These are phyloP conservation scores for Anas platyrhynchos DNA, from an alignment of 2,113 vertebrate species.

Conservation along the genomic window DNA sequence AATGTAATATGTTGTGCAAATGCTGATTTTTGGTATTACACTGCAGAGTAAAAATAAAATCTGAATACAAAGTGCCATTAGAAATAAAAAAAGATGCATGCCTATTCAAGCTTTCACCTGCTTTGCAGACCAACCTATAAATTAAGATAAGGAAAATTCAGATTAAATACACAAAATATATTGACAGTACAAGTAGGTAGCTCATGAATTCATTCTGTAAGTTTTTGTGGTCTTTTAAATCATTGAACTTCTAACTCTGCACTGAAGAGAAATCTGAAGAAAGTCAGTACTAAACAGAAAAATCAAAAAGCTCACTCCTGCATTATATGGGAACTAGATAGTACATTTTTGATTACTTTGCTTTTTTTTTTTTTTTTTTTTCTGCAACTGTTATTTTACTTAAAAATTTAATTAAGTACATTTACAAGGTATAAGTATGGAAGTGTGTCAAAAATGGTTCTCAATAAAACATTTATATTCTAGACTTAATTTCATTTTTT, in stretches of 20 bases:
- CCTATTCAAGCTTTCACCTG: not conserved
- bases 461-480: not conserved
- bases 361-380: not conserved
- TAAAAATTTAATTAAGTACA: not conserved
- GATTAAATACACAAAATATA: not conserved
- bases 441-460: not conserved
- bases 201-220: not conserved
- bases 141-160: not conserved
- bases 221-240: not conserved
- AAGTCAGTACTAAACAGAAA: not conserved
- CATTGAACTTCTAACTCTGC: not conserved
- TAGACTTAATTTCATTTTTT: not conserved
- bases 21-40: not conserved
- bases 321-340: not conserved
- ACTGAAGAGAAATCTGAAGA: not conserved
- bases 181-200: not conserved
- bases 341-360: not conserved
- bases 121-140: not conserved
- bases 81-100: not conserved
- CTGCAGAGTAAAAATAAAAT: not conserved
- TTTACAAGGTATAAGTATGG: not conserved
- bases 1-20: not conserved
- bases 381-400: not conserved
- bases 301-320: not conserved
- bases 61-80: not conserved